Base-by-base conservation (phyloP, 1,140 invertebrate genomes). In the Drosophila novamexicana region DNA sequence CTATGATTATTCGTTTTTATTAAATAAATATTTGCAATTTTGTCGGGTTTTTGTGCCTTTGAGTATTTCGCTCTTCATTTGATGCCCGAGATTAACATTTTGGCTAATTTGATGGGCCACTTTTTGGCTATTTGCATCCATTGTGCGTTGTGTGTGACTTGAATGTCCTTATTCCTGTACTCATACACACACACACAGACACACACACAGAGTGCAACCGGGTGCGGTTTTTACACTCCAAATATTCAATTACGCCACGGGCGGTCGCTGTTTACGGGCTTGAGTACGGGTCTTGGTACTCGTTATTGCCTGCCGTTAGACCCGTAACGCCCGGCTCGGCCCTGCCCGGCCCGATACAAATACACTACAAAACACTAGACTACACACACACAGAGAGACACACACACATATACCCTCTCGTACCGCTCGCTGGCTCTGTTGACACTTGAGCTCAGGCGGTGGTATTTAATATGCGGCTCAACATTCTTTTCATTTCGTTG, bases 381-480 rank as follows among this genome's bases (percentile, higher is more conserved):
- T 22, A 47, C 52, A 56, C 40, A 65, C 40, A 49, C 44, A 42
- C 45, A 18, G 50, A 65, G 32, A 12, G 32, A 50, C 14, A 53
- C 39, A 36, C 18, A 53, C 49, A 44, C 49, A 64, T 10, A 29
- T 10, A 49, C 16, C 7, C 62, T 18, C 22, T 45, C 16, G 47
- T 61, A 57, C 68, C 69, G 56, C 70, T 67, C 40, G 47, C 70
- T 67, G 70, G 49, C 64, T 77, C 74, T 88, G 84, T 88, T 88
- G 84, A 88, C 84, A 88, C 84, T 88, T 88, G 66, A 89, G 84
- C 84, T 89, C 84, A 88, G 84, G 83, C 84, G 80, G 84, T 89
- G 84, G 84, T 88, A 88, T 88, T 88, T 89, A 88, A 88, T 88
- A 89, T 88, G 81, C 80, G 70, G 84, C 80, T 88, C 84, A 89